Base-by-base conservation (phyloP, 2,113 vertebrate genomes). In the Astatoreochromis straeleni region DNA sequence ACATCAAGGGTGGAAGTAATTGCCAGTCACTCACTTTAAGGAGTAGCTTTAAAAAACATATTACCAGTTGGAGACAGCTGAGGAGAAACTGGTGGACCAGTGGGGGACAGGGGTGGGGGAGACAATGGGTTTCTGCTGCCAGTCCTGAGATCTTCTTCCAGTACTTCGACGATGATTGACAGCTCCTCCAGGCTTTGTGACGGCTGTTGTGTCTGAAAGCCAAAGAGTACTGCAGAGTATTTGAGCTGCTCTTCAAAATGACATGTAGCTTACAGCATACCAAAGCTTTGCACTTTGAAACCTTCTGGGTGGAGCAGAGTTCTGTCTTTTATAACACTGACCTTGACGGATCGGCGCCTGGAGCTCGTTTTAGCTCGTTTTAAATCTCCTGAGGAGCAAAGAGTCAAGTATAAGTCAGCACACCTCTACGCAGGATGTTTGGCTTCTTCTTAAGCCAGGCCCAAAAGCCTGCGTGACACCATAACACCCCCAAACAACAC, bases 131-230 rank as follows among this genome's bases (percentile, higher is more conserved):
- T 40, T 3, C 38, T 68, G 12, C 54, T 94, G 70, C 94, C 91
- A 6, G 88, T 80, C 80, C 94, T 96, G 21, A 98, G 94, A 29
- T 98, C 97, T 84, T 98, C 97, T 87, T 98, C 97, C 88, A 98
- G 93, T 5, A 98, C 97, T 91, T 98, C 97, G 4, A 98, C 93
- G 19, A 98, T 96, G 53, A 97, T 97, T 21, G 97, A 96, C 13
- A 98, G 93, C 87, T 98, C 97, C 92, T 98, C 97, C 78, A 97
- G 86, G 89, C 96, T 96, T 85, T 94, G 97, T 1, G 84, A 35
- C 1, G 92, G 79, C 53, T 70, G 84, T 88, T 96, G 96, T 85
- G 60, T 93, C 97, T 98, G 93, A 17, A 93, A 94, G 13, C 5
- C 21, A 87, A 83, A 45, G 8, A 8, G 24, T 17, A 85, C 38